Evolutionary conservation across 2,113 vertebrate genomes (phyloP).

Genomic region (Pelecanoides urinatrix): DNA sequence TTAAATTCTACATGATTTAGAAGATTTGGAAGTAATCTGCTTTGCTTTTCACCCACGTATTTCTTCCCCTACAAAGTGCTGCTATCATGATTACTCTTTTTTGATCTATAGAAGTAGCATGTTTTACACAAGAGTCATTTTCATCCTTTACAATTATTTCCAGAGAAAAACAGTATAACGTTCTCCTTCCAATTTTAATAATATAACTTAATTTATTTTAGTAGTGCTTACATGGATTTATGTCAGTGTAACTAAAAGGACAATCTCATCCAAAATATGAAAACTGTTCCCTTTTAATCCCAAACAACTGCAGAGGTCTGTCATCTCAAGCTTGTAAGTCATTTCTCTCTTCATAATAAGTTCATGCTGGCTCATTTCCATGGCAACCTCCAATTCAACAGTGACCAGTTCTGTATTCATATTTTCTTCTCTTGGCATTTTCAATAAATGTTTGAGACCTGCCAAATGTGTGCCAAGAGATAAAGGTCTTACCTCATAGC

Average conservation of each 20-base stretch:
- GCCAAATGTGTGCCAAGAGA: background rate
- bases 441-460: background rate
- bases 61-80: background rate
- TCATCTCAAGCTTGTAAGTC: background rate
- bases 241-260: background rate
- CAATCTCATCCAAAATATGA: background rate
- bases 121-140: background rate
- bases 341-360: background rate
- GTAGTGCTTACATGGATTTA: background rate
- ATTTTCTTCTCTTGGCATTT: background rate
- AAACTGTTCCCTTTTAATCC: background rate
- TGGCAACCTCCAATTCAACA: background rate
- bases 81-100: background rate
- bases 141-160: background rate
- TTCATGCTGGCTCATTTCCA: background rate
- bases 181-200: background rate
- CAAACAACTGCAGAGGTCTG: background rate
- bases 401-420: background rate
- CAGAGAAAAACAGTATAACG: background rate
- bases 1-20: fast-evolving
- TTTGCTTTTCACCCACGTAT: background rate
- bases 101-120: background rate
- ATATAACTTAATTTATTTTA: background rate
- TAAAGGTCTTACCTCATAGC: background rate
- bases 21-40: background rate